Evolutionary conservation across 2,888 invertebrate genomes (phyloP).

Genomic region (Agonopterix alstromeriana): DNA sequence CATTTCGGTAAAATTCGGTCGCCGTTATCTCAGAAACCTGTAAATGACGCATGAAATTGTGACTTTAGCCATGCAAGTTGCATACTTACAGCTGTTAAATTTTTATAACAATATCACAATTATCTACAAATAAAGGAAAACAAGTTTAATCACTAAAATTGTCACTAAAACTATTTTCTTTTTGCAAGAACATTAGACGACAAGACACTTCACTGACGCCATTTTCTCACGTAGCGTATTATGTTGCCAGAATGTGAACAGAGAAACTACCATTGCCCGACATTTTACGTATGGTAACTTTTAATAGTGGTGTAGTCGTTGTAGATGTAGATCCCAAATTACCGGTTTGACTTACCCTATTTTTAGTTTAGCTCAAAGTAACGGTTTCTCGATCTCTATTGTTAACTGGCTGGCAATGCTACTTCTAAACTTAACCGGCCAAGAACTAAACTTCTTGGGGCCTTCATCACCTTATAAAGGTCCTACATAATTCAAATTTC

Average conservation of each 20-base stretch:
- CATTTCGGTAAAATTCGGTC: constrained; percentile 30
- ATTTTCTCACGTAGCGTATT: constrained; percentile 53
- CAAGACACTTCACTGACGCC: constrained; percentile 47
- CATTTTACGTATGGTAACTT: too few relatives aligned
- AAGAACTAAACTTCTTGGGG: too few relatives aligned
- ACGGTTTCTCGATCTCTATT: too few relatives aligned
- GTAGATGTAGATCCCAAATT: too few relatives aligned
- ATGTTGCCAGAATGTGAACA: constrained; percentile 21
- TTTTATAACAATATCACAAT: constrained; percentile 11
- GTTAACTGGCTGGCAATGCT: too few relatives aligned
- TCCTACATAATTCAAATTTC: too few relatives aligned
- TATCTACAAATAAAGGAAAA: constrained; percentile 8
- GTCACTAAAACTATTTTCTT: constrained; percentile 22
- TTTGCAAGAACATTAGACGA: constrained; percentile 43
- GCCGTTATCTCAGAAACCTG: constrained; percentile 48
- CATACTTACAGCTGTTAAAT: constrained; percentile 40
- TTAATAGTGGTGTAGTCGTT: too few relatives aligned
- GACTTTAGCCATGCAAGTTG: constrained; percentile 11
- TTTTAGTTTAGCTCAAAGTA: too few relatives aligned
- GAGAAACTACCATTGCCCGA: not conserved
- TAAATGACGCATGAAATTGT: constrained; percentile 24
- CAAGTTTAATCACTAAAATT: constrained; percentile 22
- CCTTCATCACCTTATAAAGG: too few relatives aligned
- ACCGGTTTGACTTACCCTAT: too few relatives aligned
- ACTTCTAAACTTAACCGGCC: too few relatives aligned